Percentiles rank a stretch among this genome's conserved stretches.
These are phyloP conservation scores for Aspidapion aeneum DNA, from an alignment of 2,888 invertebrate species.

Conservation along the genomic window DNA sequence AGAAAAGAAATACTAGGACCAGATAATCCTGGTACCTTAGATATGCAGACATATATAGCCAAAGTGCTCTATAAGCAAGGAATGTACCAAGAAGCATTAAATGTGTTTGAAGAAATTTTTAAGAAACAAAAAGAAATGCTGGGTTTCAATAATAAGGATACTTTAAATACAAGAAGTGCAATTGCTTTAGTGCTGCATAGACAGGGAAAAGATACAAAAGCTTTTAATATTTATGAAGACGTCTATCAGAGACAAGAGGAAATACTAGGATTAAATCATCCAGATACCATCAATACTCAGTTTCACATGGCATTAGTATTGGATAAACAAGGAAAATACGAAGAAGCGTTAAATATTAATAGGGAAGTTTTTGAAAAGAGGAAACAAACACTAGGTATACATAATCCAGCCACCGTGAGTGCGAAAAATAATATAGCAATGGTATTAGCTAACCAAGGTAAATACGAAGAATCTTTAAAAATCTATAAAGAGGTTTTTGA, in stretches of 20 bases:
- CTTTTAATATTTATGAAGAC: slow-evolving; percentile 20
- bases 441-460: too few relatives aligned
- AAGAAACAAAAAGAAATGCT: too few relatives aligned
- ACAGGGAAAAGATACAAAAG: slow-evolving; percentile 22
- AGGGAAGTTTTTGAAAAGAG: slow-evolving; percentile 14
- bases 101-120: too few relatives aligned
- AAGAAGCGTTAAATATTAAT: slow-evolving; percentile 23
- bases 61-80: too few relatives aligned
- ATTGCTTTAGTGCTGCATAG: slow-evolving; percentile 22
- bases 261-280: slow-evolving; percentile 21
- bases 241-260: slow-evolving; percentile 20
- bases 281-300: slow-evolving; percentile 20
- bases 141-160: slow-evolving; percentile 19
- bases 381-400: not conserved
- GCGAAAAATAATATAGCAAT: too few relatives aligned
- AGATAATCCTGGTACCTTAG: too few relatives aligned
- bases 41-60: too few relatives aligned
- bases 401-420: too few relatives aligned
- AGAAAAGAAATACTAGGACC: too few relatives aligned
- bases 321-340: slow-evolving; percentile 15
- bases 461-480: too few relatives aligned
- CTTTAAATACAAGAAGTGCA: slow-evolving; percentile 20
- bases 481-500: too few relatives aligned
- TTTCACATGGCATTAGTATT: slow-evolving; percentile 23
- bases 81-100: too few relatives aligned